Base-by-base conservation (phyloP, 2,888 invertebrate species). In the Plebejus anna region DNA sequence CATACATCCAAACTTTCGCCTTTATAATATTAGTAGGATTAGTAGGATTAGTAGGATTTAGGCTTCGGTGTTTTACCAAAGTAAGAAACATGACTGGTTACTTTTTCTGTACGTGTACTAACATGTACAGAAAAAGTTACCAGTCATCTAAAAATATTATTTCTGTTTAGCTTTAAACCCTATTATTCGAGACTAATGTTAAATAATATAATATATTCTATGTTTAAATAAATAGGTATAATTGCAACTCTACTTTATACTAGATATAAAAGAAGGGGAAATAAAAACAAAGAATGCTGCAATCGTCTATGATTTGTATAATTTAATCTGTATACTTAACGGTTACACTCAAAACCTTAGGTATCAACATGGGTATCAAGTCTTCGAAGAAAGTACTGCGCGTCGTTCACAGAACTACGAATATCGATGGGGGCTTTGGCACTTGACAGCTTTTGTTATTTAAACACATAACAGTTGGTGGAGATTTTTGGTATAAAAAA, bases 301-400 rank as follows among this genome's bases (percentile, higher is more conserved):
- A 87, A 87, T 87, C 78, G 83, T 83, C 88, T 90, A 89, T 87
- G 83, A 87, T 84, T 86, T 89, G 85, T 89, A 89, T 89, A 88
- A 84, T 88, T 89, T 84, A 84, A 83, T 84, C 84, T 87, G 84
- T 86, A 86, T 87, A 86, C 78, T 85, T 81, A 80, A 83, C 82
- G 86, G 83, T 88, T 89, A 89, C 85, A 89, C 85, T 86, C 78
- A 86, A 89, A 89, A 88, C 80, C 78, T 84, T 80, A 75, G 22
- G 22, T 22, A 22, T 76, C 81, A 84, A 85, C 78, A 84, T 80
- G 71, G 22, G 22, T 22, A 22, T 76, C 81, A 84, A 85, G 83
- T 85, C 84, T 86, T 88, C 84, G 81, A 83, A 80, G 86, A 86
- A 85, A 82, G 84, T 84, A 83, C 80, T 80, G 81, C 80, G 77